Evolutionary conservation across 23 tunicate genomes (phyloP).

Genomic region (Trididemnum miniatum): DNA sequence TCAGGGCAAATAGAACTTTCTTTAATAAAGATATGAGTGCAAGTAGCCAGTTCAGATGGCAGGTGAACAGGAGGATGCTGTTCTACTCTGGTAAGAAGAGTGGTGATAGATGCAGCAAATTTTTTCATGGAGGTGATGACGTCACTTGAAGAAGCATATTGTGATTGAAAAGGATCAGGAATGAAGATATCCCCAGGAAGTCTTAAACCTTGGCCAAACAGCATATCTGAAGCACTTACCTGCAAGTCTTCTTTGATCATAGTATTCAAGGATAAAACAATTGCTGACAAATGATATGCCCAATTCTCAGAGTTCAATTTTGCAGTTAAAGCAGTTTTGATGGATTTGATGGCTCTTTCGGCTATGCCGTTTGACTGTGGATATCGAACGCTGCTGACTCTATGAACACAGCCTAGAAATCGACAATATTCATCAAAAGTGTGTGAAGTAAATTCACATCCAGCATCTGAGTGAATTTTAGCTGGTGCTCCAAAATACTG

Average conservation of each 20-base stretch:
- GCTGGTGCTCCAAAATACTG: neutral
- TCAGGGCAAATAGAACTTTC: neutral
- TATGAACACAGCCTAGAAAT: neutral
- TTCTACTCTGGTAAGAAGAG: neutral
- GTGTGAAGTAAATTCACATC: neutral
- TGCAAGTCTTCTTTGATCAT: neutral
- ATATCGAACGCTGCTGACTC: conserved; percentile 1
- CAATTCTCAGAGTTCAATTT: neutral
- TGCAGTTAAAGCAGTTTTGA: neutral
- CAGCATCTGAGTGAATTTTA: neutral
- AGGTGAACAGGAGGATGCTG: neutral
- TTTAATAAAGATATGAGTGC: conserved; percentile 1
- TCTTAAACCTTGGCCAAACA: neutral
- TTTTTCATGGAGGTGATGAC: neutral
- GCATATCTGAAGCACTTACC: neutral
- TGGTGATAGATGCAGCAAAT: neutral
- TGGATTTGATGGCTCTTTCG: conserved; percentile 5
- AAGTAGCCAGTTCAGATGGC: neutral
- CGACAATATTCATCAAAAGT: neutral
- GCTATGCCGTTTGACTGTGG: neutral
- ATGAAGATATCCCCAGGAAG: conserved; percentile 2
- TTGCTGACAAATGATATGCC: neutral
- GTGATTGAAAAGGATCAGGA: neutral
- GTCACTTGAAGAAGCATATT: neutral
- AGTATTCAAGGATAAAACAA: neutral